phyloP scores from a whole-genome alignment of 1,140 invertebrate species.

The Calosoma granatense region DNA sequence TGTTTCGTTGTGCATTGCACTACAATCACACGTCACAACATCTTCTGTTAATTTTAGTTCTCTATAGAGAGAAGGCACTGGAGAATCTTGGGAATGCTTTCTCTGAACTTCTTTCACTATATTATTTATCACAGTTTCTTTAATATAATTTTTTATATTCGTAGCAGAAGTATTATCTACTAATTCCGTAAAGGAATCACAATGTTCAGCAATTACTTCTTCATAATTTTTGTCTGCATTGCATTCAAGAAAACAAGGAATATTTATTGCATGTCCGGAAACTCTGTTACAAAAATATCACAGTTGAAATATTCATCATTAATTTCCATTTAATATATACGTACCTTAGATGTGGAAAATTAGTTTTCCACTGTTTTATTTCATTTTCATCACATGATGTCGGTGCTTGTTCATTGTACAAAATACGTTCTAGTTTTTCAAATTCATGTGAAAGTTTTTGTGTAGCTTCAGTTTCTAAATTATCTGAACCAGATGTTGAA shows the following conservation, averaged over 20 bases:
- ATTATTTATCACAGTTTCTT: slow-evolving; percentile 4
- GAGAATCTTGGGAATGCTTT: background rate
- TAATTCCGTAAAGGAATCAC: background rate
- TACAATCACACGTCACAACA: too few species aligned
- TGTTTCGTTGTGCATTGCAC: too few species aligned
- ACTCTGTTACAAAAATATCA: background rate
- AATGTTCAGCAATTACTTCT: background rate
- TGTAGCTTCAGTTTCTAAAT: background rate
- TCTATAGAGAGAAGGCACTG: too few species aligned
- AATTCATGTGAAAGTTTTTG: background rate
- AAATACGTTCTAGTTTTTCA: background rate
- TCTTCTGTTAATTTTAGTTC: too few species aligned
- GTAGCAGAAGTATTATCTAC: background rate
- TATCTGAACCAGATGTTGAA: background rate
- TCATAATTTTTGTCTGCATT: background rate
- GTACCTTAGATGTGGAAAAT: background rate
- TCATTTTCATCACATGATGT: background rate
- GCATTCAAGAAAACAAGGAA: background rate
- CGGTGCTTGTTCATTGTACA: background rate
- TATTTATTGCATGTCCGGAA: background rate
- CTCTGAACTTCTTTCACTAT: background rate
- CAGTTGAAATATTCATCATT: too few species aligned
- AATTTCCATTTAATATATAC: too few species aligned
- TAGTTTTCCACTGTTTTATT: background rate
- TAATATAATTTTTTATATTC: background rate